phyloP scores from a whole-genome alignment of 2,797 vertebrate genomes.

The Phrynocephalus guinanensis region DNA sequence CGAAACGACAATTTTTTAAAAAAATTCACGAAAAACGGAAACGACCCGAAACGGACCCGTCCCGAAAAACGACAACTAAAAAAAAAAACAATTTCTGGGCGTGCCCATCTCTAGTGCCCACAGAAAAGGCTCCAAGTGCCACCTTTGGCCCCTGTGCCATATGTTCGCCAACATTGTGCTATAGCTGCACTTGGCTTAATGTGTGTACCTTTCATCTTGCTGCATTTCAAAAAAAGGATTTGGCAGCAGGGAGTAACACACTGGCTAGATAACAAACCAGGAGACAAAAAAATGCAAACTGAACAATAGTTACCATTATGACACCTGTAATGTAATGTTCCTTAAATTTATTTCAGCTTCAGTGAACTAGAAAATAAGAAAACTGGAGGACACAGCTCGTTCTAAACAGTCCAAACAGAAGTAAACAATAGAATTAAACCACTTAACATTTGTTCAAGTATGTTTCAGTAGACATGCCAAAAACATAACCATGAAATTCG shows the following conservation, averaged over 20 bases:
- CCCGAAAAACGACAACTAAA: too few relatives aligned
- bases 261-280: neutral
- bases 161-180: neutral
- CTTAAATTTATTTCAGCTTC: slow-evolving; percentile 55
- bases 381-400: slow-evolving; percentile 28
- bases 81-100: too few relatives aligned
- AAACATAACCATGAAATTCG: slow-evolving; percentile 35
- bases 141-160: too few relatives aligned
- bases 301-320: neutral
- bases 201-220: neutral
- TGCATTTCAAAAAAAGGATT: neutral
- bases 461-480: neutral
- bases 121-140: too few relatives aligned
- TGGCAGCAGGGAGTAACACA: neutral
- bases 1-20: too few relatives aligned
- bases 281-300: neutral
- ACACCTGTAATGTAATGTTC: slow-evolving; percentile 22
- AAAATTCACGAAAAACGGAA: too few relatives aligned
- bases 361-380: slow-evolving; percentile 58
- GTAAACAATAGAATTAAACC: slow-evolving; percentile 30
- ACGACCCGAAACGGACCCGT: too few relatives aligned
- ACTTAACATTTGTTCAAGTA: slow-evolving; percentile 33
- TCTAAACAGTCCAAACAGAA: slow-evolving; percentile 36
- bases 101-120: too few relatives aligned
- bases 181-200: neutral